Percentiles rank a stretch among this genome's conserved stretches.
Evolutionary conservation across 2,113 vertebrate species (phyloP).

Genomic region (mouse (Mus musculus)): DNA sequence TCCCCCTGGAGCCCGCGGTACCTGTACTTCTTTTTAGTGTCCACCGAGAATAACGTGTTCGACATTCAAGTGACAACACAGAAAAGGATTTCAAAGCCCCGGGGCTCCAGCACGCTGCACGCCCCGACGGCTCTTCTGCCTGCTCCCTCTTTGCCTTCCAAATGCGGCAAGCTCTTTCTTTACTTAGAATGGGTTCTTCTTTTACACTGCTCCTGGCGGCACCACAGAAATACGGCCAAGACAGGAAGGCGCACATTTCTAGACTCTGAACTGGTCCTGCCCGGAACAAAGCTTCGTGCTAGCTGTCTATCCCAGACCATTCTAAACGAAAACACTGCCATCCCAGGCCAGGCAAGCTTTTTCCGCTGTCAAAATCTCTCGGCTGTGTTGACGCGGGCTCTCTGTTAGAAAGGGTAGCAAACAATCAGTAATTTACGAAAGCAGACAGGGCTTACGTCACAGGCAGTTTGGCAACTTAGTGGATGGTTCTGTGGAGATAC

Average conservation of each 20-base stretch:
- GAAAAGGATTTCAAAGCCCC: slow-evolving; percentile 69
- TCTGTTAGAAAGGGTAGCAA: neutral
- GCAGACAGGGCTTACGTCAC: neutral
- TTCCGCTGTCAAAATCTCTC: neutral
- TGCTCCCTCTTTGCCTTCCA: slow-evolving; percentile 60
- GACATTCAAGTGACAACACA: slow-evolving; percentile 75
- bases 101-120: neutral
- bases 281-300: neutral
- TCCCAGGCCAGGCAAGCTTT: neutral
- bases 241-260: neutral
- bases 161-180: slow-evolving; percentile 66
- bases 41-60: slow-evolving; percentile 77
- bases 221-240: slow-evolving; percentile 1
- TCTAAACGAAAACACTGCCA: slow-evolving; percentile 4
- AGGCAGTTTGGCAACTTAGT: neutral
- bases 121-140: slow-evolving; percentile 36
- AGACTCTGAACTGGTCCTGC: neutral
- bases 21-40: slow-evolving; percentile 75
- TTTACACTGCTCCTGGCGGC: slow-evolving; percentile 2
- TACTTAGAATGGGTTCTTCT: slow-evolving; percentile 68
- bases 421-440: slow-evolving; percentile 40
- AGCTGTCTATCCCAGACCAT: neutral
- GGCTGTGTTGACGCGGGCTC: neutral
- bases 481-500: neutral
- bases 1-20: slow-evolving; percentile 71